Conservation (phyloP, 2,888 invertebrate species). For the Norana najaformis region DNA sequence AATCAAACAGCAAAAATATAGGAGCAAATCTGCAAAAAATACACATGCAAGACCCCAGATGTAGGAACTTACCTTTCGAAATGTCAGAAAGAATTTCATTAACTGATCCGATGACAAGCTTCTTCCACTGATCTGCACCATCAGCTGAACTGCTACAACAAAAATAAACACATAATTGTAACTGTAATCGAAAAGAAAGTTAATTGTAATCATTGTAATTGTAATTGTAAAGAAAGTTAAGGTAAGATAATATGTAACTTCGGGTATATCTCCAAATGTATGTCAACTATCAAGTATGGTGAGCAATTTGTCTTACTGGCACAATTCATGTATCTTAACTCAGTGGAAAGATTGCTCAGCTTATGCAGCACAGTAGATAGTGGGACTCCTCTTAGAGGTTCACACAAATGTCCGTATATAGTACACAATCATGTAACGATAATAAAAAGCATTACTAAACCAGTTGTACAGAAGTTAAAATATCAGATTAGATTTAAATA, state of each 20-base stretch:
- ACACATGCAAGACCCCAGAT: background rate
- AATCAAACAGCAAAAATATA: background rate
- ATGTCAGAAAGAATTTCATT: conserved; percentile 21
- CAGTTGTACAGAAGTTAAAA: background rate
- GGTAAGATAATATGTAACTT: background rate
- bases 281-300: background rate
- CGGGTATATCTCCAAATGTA: background rate
- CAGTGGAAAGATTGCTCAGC: no score
- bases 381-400: no score
- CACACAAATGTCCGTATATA: background rate
- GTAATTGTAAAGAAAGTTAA: no score
- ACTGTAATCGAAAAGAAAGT: no score
- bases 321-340: no score
- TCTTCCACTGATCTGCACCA: background rate
- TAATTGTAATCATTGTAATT: background rate
- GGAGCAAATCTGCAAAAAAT: no score
- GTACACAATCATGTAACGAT: background rate
- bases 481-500: background rate
- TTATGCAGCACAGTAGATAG: no score
- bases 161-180: background rate
- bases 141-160: background rate
- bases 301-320: background rate
- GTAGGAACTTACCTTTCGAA: background rate
- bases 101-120: background rate
- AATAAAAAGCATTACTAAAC: background rate